phyloP scores from a whole-genome alignment of 2,888 invertebrate genomes.

The Himalopsyche anomala region DNA sequence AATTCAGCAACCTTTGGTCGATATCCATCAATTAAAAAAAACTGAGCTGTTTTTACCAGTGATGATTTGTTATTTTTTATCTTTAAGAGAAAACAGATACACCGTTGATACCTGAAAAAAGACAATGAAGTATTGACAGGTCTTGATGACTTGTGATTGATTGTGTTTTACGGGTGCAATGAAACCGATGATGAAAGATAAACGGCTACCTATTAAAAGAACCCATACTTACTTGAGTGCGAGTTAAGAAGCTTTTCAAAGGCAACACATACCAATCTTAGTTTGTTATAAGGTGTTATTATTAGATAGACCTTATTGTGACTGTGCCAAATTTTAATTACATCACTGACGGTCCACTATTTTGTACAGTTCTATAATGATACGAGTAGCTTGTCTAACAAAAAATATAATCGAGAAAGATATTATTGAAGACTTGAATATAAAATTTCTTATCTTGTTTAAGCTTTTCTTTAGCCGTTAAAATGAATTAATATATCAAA shows the following conservation, averaged over 20 bases:
- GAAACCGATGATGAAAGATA: conserved; percentile 50
- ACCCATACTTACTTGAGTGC: conserved; percentile 36
- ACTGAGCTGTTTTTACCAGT: neutral
- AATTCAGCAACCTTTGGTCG: too few relatives aligned
- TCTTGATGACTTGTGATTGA: conserved; percentile 62
- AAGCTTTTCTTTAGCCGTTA: too few relatives aligned
- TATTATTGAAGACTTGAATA: too few relatives aligned
- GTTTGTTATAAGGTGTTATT: conserved; percentile 5
- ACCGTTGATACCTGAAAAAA: conserved; percentile 45
- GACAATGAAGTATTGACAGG: conserved; percentile 60
- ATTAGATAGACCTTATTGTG: conserved; percentile 20
- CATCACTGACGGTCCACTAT: neutral
- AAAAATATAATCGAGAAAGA: too few relatives aligned
- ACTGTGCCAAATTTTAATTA: conserved; percentile 31
- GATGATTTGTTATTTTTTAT: conserved; percentile 9
- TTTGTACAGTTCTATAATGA: neutral
- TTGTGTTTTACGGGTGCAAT: conserved; percentile 57
- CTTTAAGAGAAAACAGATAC: conserved; percentile 53
- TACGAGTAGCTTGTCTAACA: too few relatives aligned
- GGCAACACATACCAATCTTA: neutral
- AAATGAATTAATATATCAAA: too few relatives aligned
- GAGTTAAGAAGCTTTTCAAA: conserved; percentile 1
- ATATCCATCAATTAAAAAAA: conserved; percentile 3
- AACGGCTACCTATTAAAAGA: conserved; percentile 40
- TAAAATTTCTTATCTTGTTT: too few relatives aligned